These are phyloP conservation scores for Drosophila macrothrix DNA, from an alignment of 2,888 invertebrate species.

Conservation along the genomic window DNA sequence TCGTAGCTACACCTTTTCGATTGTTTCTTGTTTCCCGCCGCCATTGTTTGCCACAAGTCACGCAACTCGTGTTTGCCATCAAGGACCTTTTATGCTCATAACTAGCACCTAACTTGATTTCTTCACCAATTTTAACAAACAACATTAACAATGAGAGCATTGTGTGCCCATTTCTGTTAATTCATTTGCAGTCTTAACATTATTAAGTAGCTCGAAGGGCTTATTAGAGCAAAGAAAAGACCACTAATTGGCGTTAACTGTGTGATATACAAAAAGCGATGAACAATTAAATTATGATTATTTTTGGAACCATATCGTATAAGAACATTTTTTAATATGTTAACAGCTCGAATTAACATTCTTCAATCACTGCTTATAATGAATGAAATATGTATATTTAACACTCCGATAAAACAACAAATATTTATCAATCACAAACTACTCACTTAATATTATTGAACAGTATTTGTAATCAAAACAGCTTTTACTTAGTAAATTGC, in stretches of 20 bases:
- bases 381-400: neutral
- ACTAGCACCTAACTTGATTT: constrained; percentile 59
- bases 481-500: neutral
- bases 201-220: constrained; percentile 28
- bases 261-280: neutral
- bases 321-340: neutral
- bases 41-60: constrained; percentile 67
- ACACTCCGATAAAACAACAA: neutral
- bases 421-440: neutral
- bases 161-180: constrained; percentile 52
- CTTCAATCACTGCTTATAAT: neutral
- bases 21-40: constrained; percentile 29
- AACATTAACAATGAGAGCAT: constrained; percentile 18
- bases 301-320: neutral
- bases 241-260: constrained; percentile 18
- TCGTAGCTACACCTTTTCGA: constrained; percentile 56
- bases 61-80: constrained; percentile 48
- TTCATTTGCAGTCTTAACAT: constrained; percentile 25
- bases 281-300: constrained; percentile 6
- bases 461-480: no score
- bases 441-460: neutral
- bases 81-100: constrained; percentile 50
- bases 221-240: constrained; percentile 11
- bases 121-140: constrained; percentile 52
- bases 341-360: neutral